A percentile compares a stretch with the other conserved stretches of the same genome.
Conservation (phyloP, 2,113 vertebrate species). For the Hippocampus mohnikei region DNA sequence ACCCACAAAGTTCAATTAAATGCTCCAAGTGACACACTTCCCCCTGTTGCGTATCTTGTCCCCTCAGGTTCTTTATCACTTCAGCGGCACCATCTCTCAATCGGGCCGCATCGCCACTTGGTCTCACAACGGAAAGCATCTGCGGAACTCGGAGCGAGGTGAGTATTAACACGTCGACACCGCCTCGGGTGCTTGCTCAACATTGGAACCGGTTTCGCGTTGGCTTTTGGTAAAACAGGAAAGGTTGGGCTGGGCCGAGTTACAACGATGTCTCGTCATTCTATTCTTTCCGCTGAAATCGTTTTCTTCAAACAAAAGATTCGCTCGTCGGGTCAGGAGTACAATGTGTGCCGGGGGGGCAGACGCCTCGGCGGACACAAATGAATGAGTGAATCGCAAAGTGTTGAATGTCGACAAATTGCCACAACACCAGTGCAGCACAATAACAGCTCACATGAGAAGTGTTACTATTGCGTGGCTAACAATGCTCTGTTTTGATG, state of each 20-base stretch:
- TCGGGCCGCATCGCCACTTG: background rate
- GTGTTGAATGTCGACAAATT: background rate
- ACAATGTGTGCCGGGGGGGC: conserved; percentile 3
- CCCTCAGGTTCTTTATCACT: background rate
- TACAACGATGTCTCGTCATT: conserved; percentile 19
- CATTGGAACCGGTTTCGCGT: conserved; percentile 32
- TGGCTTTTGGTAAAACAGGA: conserved; percentile 42
- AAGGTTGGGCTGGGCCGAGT: conserved; percentile 27
- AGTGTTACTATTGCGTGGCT: background rate
- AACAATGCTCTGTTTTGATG: background rate
- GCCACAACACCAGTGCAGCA: background rate
- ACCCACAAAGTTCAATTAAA: conserved; percentile 45
- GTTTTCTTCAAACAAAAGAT: conserved; percentile 30
- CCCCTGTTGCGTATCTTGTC: background rate
- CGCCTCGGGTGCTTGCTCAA: conserved; percentile 27
- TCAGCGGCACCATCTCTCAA: conserved; percentile 16
- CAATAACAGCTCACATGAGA: background rate
- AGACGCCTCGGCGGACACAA: conserved; percentile 18
- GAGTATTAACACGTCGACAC: conserved; percentile 31
- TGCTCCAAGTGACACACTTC: conserved; percentile 15
- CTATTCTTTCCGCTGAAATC: conserved; percentile 16
- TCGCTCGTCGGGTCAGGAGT: conserved; percentile 8
- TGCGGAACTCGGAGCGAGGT: conserved; percentile 22
- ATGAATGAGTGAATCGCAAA: background rate
- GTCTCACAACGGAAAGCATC: background rate